Evolutionary conservation across 2,113 vertebrate genomes (phyloP), one percentile per base, ranked within the genome.

Genomic region (Pheucticus melanocephalus): DNA sequence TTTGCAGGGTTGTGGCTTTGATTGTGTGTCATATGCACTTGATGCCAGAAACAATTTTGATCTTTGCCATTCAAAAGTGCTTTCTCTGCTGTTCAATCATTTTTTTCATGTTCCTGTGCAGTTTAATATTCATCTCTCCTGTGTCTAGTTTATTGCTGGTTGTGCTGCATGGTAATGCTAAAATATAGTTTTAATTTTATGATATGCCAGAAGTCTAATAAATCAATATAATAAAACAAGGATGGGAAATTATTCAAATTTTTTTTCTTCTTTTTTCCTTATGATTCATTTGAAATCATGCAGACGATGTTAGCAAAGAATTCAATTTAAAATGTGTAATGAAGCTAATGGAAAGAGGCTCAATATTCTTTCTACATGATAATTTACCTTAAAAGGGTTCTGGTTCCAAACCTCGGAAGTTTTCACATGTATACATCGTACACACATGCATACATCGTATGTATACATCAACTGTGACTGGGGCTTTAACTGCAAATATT

Each of bases 171-270:
- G 12, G 19, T 56, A 93, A 86, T 71, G 51, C 4, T 84, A 88
- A 95, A 83, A 92, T 73, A 83, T 35, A 63, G 33, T 83, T 90
- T 94, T 70, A 81, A 95, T 94, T 86, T 90, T 70, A 92, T 54
- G 56, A 91, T 61, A 61, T 77, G 47, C 16, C 39, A 85, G 51
- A 53, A 89, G 56, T 54, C 37, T 84, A 91, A 92, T 45, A 95
- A 87, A 82, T 94, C 61, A 63, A 39, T 69, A 22, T 35, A 81
- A 42, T 56, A 87, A 72, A 30, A 94, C 28, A 90, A 80, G 13
- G 17, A 65, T n/a, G 7, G 3, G 37, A 94, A 86, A 71, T 60
- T 83, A 68, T 84, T 84, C 11, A 78, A 53, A 45, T 84, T 83
- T 78, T 56, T 86, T 88, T 39, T 20, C 10, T 69, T 48, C 40